Percentiles rank a stretch among this genome's conserved stretches.
phyloP scores from a whole-genome alignment of 2,888 invertebrate genomes.

The Leptura quadrifasciata region DNA sequence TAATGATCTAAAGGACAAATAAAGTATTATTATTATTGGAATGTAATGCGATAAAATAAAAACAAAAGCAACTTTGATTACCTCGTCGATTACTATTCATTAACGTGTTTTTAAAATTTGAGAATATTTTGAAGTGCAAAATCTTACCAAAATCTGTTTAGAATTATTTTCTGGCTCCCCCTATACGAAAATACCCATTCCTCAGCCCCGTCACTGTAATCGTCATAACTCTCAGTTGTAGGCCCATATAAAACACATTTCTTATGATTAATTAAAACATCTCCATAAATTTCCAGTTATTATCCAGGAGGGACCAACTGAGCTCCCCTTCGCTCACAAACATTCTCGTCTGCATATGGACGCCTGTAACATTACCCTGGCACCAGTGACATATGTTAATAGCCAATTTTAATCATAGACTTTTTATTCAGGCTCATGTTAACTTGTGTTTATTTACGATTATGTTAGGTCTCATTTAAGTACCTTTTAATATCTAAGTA shows the following conservation, averaged over 20 bases:
- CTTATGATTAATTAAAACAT: slow-evolving; percentile 68
- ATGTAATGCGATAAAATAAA: too few relatives aligned
- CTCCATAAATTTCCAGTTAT: slow-evolving; percentile 66
- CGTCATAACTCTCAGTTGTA: slow-evolving; percentile 56
- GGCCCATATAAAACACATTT: slow-evolving; percentile 58
- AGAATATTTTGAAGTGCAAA: too few relatives aligned
- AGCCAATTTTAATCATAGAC: slow-evolving; percentile 43
- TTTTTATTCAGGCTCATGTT: slow-evolving; percentile 40
- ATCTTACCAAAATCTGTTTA: not conserved
- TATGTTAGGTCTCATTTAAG: slow-evolving; percentile 36
- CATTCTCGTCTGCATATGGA: slow-evolving; percentile 44
- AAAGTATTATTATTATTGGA: too few relatives aligned
- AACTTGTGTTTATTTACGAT: slow-evolving; percentile 41
- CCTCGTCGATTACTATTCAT: too few relatives aligned
- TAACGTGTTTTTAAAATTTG: too few relatives aligned
- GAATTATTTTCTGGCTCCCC: not conserved
- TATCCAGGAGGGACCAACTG: slow-evolving; percentile 60
- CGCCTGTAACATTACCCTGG: slow-evolving; percentile 32
- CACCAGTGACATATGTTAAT: slow-evolving; percentile 44
- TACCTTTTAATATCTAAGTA: slow-evolving; percentile 33
- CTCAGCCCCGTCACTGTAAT: slow-evolving; percentile 11
- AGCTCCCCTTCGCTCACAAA: slow-evolving; percentile 47
- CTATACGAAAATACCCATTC: slow-evolving; percentile 11
- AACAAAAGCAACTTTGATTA: too few relatives aligned
- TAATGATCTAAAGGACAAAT: too few relatives aligned